Evolutionary conservation across 2,888 invertebrate species (phyloP), one percentile per base, ranked within the genome.

Genomic region (Poecilus cupreus): DNA sequence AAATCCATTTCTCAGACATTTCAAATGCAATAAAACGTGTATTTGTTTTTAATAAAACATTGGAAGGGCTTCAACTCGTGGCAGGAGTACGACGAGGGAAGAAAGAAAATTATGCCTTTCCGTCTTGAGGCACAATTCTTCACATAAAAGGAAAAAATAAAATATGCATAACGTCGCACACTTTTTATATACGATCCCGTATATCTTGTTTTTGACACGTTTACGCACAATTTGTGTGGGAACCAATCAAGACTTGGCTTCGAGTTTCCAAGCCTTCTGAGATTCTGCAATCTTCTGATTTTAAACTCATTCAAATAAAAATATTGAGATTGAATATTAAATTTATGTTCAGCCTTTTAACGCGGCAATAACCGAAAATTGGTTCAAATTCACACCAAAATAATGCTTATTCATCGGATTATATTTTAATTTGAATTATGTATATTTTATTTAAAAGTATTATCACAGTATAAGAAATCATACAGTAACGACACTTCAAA

Each of bases 131-230:
- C 43, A 60, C 77, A 77, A 60, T 57, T 24, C 77, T 46, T 60
- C 37, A 57, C 60, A 77, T 60, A 78, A 78, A 78, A 78, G 43
- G 43, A 51, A 43, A n/a, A 79, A 72, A 80, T 80, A 80, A 80
- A 80, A 72, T 80, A 80, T 80, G 72, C 80, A 68, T 46, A 78
- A 16, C 64, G 60, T 20, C 60, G 70, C n/a, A 22, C 54, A 22
- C 39, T 32, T 54, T 57, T 80, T 80, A 80, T 80, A 70, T 72
- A 72, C 46, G 80, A 72, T 37, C 54, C 68, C 49, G 57, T 80
- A 80, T 70, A 80, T 80, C 72, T 72, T 80, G 39, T 80, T 80
- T 80, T 80, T 80, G 80, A 80, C 80, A 80, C 80, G 70, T 80
- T 80, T 80, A 80, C 80, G 80, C 80, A 80, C 80, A 80, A 80